Evolutionary conservation across 2,113 vertebrate species (phyloP).

Genomic region (Camelus bactrianus): DNA sequence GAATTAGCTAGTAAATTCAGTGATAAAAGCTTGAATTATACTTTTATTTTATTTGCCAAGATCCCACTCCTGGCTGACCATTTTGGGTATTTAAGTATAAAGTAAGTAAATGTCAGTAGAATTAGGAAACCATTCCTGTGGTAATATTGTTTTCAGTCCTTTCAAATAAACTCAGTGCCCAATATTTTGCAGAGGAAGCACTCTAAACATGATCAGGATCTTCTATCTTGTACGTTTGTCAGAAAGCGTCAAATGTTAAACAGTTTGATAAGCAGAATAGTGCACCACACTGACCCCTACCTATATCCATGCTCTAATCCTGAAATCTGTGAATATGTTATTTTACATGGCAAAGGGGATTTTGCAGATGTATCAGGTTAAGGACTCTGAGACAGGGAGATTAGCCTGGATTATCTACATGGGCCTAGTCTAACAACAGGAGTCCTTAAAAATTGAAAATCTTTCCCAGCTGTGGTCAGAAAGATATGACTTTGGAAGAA

Average conservation of each 20-base stretch:
- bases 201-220: not conserved
- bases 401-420: not conserved
- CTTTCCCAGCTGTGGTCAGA: not conserved
- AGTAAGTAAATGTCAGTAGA: not conserved
- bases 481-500: not conserved
- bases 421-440: not conserved
- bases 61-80: not conserved
- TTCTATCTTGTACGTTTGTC: not conserved
- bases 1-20: not conserved
- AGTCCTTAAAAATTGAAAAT: not conserved
- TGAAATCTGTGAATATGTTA: not conserved
- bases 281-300: not conserved
- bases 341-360: not conserved
- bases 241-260: not conserved
- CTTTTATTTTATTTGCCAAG: not conserved
- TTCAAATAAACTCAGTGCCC: not conserved
- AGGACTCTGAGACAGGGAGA: not conserved
- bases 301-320: not conserved
- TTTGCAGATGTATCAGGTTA: not conserved
- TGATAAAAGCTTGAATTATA: not conserved
- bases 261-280: not conserved
- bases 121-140: not conserved
- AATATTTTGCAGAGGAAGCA: not conserved
- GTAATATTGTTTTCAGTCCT: not conserved
- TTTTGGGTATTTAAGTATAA: not conserved